Base-by-base conservation (phyloP, 2,888 invertebrate species). In the Orchestes rusci region DNA sequence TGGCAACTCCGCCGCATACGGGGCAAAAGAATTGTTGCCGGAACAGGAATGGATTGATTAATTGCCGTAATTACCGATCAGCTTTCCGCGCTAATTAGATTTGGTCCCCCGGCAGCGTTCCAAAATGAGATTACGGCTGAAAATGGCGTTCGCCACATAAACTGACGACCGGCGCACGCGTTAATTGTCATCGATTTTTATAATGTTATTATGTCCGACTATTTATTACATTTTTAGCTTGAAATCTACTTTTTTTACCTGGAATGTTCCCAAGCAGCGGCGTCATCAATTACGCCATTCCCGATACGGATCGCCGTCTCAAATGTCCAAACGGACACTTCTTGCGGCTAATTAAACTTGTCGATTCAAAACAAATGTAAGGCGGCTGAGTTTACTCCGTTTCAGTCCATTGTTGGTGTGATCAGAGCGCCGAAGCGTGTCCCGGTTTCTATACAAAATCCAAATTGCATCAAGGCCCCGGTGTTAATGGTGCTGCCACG, bases 1-100 rank as follows among this genome's bases (percentile, higher is more conserved):
- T n/a, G n/a, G n/a, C n/a, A n/a, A n/a, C n/a, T n/a, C n/a, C n/a
- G n/a, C n/a, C n/a, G n/a, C n/a, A n/a, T n/a, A n/a, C n/a, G n/a
- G n/a, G n/a, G n/a, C n/a, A 54, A 60, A 62, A 59, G 62, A 61
- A 63, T 57, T 58, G 59, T 59, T 60, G 59, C 55, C 60, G 60
- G 61, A 64, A 65, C 61, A 63, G 67, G 67, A 67, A 64, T 61
- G 64, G 68, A 70, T 70, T 72, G 73, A 73, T 73, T 73, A 73
- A 73, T 73, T 70, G 70, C 62, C 64, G 71, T 71, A 72, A 73
- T 73, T 73, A 72, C 71, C 67, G 70, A 70, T 71, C 70, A 68
- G 69, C 66, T 68, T 67, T 66, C 67, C 60, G 60, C 63, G 65
- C 66, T 68, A 68, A 68, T 68, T 68, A 67, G 68, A 67, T 68